phyloP scores from a whole-genome alignment of 2,113 vertebrate species.

The Anguilla rostrata region DNA sequence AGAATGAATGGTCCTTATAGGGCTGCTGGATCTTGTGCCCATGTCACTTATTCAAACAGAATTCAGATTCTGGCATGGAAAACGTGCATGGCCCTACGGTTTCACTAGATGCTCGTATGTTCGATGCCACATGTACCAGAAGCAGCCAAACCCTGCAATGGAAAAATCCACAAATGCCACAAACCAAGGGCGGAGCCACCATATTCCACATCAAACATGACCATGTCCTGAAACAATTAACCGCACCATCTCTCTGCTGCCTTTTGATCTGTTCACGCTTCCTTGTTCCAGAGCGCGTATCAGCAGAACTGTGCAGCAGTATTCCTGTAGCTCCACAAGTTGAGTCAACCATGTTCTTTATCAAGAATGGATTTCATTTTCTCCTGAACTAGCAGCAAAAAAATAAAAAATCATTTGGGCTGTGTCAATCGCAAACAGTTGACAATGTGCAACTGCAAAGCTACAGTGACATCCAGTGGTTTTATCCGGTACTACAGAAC shows the following conservation, averaged over 20 bases:
- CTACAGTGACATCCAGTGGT: constrained; percentile 12
- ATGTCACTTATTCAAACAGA: neutral
- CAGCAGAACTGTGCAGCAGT: neutral
- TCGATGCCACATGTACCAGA: neutral
- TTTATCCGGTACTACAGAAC: neutral
- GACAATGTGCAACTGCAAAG: neutral
- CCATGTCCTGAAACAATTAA: neutral
- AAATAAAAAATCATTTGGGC: neutral
- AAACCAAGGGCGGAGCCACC: neutral
- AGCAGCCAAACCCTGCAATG: neutral
- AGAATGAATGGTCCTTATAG: neutral
- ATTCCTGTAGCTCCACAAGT: neutral
- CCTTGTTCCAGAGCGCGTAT: neutral
- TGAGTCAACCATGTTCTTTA: neutral
- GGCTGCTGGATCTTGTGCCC: neutral
- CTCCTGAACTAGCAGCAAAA: neutral
- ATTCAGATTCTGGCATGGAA: neutral
- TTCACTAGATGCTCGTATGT: neutral
- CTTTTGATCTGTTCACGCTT: neutral
- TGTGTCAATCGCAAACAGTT: neutral
- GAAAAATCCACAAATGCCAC: neutral
- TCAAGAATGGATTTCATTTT: neutral
- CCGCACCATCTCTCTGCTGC: neutral
- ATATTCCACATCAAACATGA: neutral
- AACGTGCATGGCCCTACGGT: neutral